Base-by-base conservation (phyloP, 1,140 invertebrate genomes). In the Lucilia sericata region DNA sequence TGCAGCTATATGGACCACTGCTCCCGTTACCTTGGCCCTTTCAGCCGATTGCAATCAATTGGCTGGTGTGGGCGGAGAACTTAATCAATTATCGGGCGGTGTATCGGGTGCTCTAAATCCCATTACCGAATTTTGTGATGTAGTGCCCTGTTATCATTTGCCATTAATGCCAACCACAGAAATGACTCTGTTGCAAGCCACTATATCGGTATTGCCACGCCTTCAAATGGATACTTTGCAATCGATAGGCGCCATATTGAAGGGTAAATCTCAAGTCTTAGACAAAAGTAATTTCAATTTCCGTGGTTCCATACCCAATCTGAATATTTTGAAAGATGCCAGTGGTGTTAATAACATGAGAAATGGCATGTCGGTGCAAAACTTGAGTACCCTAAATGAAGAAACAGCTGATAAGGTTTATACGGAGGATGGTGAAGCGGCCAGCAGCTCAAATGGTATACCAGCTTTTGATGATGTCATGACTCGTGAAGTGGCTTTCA, bases 91-190 rank as follows among this genome's bases (percentile, higher is more conserved):
- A 42, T 87, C 86, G 0, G 90, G 90, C 34, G 90, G 89, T 14
- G 85, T 88, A 70, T 84, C 86, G 80, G 88, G 88, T 85, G 92
- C 93, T 47, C 91, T 96, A 76, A 93, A 93, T 84, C 95, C 96
- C 7, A 92, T 96, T 47, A 95, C 95, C 9, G 95, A 96, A 89
- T 96, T 97, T 90, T 95, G 94, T 87, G 95, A 96, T 87, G 88
- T 94, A 84, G 93, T 96, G 36, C 94, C 95, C 14, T 91, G 93
- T 25, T 93, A 94, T 86, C 94, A 95, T 86, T 85, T 92, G 81
- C 91, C 91, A 4, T 82, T 90, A 82, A 91, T 91, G 88, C 89
- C 90, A 83, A 88, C 91, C 5, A 91, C 92, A 2, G 91, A 91
- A 83, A 88, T 91, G 17, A 90, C 91, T 47, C 88, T 93, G 85